Evolutionary conservation across 2,113 vertebrate genomes (phyloP).

Genomic region (Campylomormyrus numenius): DNA sequence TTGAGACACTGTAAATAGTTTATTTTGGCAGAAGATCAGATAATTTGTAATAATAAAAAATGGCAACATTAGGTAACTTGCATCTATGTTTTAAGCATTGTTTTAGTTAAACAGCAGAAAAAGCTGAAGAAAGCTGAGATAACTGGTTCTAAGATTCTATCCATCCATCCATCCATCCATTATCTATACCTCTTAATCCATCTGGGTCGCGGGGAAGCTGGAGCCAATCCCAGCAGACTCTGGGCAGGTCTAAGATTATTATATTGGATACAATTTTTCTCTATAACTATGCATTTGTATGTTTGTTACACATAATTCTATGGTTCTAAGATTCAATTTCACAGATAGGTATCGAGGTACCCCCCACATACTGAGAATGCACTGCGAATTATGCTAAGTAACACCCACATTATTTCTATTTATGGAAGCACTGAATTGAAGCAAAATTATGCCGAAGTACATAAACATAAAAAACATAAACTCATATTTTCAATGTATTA

Average conservation of each 20-base stretch:
- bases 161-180: too few relatives aligned
- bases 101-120: background rate
- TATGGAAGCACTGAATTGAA: background rate
- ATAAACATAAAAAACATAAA: background rate
- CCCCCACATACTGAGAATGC: background rate
- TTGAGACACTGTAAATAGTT: background rate
- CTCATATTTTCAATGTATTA: background rate
- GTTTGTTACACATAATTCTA: background rate
- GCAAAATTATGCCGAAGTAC: background rate
- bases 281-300: background rate
- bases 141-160: background rate
- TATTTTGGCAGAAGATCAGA: background rate
- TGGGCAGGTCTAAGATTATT: background rate
- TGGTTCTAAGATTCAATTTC: background rate
- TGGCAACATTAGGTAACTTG: background rate
- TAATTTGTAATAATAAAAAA: background rate
- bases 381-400: background rate
- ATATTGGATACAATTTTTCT: background rate
- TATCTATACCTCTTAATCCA: too few relatives aligned
- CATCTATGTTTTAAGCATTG: background rate
- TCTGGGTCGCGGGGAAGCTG: too few relatives aligned
- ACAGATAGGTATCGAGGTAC: background rate
- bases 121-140: background rate
- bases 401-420: background rate
- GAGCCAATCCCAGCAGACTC: too few relatives aligned